These are phyloP conservation scores for Conomelus anceps DNA, from an alignment of 2,888 invertebrate genomes.

Conservation along the genomic window DNA sequence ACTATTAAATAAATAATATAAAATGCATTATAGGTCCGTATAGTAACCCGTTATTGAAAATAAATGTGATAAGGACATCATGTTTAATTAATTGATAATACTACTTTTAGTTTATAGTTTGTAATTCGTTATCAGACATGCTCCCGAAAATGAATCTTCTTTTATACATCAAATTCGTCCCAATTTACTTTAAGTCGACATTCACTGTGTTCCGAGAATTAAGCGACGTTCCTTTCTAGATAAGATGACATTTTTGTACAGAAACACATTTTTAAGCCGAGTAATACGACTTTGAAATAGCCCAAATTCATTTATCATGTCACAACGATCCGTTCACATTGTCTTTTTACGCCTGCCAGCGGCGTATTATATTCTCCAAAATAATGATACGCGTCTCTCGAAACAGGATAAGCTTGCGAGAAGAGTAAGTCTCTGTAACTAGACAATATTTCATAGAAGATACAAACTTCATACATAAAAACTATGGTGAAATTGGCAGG, in stretches of 20 bases:
- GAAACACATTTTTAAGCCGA: not conserved
- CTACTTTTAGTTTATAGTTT: too few relatives aligned
- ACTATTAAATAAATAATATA: too few relatives aligned
- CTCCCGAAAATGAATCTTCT: too few relatives aligned
- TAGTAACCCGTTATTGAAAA: too few relatives aligned
- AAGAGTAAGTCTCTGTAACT: not conserved
- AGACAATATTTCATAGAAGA: not conserved
- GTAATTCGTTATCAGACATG: too few relatives aligned
- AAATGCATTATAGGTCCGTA: too few relatives aligned
- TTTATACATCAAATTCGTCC: not conserved
- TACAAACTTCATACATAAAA: too few relatives aligned
- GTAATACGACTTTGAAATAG: not conserved
- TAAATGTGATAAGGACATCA: too few relatives aligned
- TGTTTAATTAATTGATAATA: too few relatives aligned
- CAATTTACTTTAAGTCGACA: not conserved
- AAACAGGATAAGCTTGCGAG: too few relatives aligned
- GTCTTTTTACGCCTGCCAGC: not conserved
- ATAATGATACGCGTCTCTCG: not conserved
- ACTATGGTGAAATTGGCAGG: not conserved
- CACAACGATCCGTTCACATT: not conserved
- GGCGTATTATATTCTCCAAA: not conserved
- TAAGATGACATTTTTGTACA: not conserved
- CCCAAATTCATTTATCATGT: not conserved
- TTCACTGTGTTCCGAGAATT: not conserved
- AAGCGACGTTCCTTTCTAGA: not conserved